phyloP scores from a whole-genome alignment of 2,797 vertebrate species.

The Muscicapa striata region DNA sequence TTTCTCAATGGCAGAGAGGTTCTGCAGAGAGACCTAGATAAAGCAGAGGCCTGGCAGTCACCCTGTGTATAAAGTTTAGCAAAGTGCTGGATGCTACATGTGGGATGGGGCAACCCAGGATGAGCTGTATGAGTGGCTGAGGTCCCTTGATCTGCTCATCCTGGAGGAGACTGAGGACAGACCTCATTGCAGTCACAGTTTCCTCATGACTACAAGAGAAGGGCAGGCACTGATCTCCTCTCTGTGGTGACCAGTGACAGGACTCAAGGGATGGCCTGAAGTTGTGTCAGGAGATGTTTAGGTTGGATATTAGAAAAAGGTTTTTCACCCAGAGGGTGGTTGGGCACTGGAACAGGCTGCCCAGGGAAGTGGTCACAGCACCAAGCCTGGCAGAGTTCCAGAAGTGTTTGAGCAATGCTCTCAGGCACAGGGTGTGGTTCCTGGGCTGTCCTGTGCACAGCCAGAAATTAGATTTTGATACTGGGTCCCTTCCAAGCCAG shows the following conservation, averaged over 20 bases:
- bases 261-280: background rate
- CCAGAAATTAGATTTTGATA: background rate
- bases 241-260: background rate
- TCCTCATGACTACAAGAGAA: background rate
- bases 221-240: background rate
- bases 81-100: fast-evolving
- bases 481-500: background rate
- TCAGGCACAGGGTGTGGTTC: background rate
- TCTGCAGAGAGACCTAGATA: background rate
- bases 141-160: background rate
- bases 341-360: background rate
- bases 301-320: background rate
- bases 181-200: background rate
- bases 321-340: fast-evolving
- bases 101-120: too few species aligned
- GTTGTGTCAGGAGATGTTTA: background rate
- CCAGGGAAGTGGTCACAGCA: background rate
- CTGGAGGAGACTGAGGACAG: background rate
- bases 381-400: background rate
- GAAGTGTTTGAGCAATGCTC: background rate
- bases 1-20: background rate
- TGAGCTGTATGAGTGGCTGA: background rate
- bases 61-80: background rate
- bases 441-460: background rate
- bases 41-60: background rate